Evolutionary conservation across 2,888 invertebrate genomes (phyloP).

Genomic region (Campoplex capitator): DNA sequence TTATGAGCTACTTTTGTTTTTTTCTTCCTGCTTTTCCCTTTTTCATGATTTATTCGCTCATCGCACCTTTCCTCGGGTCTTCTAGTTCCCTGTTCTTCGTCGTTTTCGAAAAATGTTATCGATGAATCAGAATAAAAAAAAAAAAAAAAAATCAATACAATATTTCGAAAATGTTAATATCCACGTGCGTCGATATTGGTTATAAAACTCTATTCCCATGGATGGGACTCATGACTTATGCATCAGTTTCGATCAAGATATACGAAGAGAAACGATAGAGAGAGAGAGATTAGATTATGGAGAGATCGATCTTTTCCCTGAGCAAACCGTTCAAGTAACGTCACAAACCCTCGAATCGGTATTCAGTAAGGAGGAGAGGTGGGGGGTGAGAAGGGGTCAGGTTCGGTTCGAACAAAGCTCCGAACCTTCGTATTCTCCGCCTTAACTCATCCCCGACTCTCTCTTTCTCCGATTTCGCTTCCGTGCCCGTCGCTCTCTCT

Average conservation of each 20-base stretch:
- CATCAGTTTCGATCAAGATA: conserved; percentile 26
- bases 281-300: conserved; percentile 47
- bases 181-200: conserved; percentile 9
- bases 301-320: conserved; percentile 60
- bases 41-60: too few relatives aligned
- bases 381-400: background rate
- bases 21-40: too few relatives aligned
- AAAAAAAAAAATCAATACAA: background rate
- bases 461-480: background rate
- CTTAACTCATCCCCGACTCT: background rate
- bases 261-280: background rate
- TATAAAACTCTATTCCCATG: conserved; percentile 20
- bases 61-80: too few relatives aligned
- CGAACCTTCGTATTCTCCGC: conserved; percentile 28
- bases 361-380: conserved; percentile 20
- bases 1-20: too few relatives aligned
- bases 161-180: background rate
- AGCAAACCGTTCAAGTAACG: conserved; percentile 26
- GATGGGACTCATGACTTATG: conserved; percentile 31
- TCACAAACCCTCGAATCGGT: conserved; percentile 44
- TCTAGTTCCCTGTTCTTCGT: background rate
- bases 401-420: conserved; percentile 44
- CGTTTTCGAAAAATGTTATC: background rate
- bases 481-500: conserved; percentile 13
- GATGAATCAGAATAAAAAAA: background rate